A percentile compares a stretch with the other conserved stretches of the same genome.
phyloP scores from a whole-genome alignment of 2,113 vertebrate genomes.

The Pithys albifrons region DNA sequence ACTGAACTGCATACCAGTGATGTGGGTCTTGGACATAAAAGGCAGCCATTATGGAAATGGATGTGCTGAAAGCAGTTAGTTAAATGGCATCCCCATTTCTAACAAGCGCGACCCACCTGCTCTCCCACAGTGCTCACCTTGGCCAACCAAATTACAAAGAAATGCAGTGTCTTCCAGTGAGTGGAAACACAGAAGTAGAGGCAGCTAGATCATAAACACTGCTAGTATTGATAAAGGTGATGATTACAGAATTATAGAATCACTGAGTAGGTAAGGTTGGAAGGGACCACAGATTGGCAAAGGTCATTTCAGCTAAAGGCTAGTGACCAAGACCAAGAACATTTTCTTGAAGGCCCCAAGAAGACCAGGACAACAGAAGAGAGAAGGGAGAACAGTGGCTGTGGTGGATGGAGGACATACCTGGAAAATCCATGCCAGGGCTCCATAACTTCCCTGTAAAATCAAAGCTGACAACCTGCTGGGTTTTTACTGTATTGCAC shows the following conservation, averaged over 20 bases:
- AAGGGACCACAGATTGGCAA: neutral
- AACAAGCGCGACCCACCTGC: neutral
- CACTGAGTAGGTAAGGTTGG: neutral
- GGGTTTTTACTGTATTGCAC: neutral
- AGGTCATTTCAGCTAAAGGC: neutral
- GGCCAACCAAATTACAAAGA: neutral
- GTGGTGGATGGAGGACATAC: neutral
- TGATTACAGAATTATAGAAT: neutral
- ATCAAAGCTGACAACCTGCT: neutral
- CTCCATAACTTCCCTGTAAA: neutral
- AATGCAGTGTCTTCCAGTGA: neutral
- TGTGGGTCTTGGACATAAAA: neutral
- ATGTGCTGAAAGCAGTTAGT: neutral
- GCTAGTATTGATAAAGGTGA: neutral
- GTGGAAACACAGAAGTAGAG: neutral
- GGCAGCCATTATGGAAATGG: neutral
- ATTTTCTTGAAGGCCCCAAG: neutral
- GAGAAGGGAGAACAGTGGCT: neutral
- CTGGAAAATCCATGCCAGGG: neutral
- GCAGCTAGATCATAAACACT: neutral
- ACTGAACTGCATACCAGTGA: neutral
- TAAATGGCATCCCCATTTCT: neutral
- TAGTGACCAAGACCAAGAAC: neutral
- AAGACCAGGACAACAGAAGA: neutral
- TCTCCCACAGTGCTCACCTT: neutral